phyloP scores from a whole-genome alignment of 2,888 invertebrate species.

The Deilephila elpenor region DNA sequence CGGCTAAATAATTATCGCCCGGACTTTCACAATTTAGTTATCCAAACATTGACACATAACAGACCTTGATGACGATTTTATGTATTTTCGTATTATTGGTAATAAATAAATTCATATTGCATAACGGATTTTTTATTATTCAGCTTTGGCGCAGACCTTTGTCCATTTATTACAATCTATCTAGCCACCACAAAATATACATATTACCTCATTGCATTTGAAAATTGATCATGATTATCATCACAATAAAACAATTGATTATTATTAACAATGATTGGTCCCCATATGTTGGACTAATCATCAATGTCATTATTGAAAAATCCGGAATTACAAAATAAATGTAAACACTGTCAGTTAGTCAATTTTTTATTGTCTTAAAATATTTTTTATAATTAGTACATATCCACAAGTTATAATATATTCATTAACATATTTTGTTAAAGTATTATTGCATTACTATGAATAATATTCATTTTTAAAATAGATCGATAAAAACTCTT shows the following conservation, averaged over 20 bases:
- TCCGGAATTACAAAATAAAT: background rate
- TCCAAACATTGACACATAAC: constrained; percentile 21
- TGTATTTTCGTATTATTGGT: constrained; percentile 44
- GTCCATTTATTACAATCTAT: no score
- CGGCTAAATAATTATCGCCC: no score
- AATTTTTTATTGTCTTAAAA: constrained; percentile 10
- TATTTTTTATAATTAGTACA: background rate
- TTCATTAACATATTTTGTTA: background rate
- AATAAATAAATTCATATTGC: constrained; percentile 30
- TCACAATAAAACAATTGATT: no score
- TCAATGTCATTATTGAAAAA: no score
- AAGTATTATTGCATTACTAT: background rate
- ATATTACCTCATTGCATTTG: background rate
- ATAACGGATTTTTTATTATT: background rate
- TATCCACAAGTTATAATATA: background rate
- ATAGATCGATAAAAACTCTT: background rate
- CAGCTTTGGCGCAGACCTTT: no score
- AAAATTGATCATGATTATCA: no score
- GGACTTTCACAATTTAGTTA: background rate
- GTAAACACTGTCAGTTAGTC: background rate
- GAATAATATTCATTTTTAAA: background rate
- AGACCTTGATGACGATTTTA: constrained; percentile 39
- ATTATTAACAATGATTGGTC: no score
- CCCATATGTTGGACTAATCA: no score
- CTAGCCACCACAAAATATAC: background rate